Base-by-base conservation (phyloP, 2,113 vertebrate species). In the Dunckerocampus dactyliophorus region DNA sequence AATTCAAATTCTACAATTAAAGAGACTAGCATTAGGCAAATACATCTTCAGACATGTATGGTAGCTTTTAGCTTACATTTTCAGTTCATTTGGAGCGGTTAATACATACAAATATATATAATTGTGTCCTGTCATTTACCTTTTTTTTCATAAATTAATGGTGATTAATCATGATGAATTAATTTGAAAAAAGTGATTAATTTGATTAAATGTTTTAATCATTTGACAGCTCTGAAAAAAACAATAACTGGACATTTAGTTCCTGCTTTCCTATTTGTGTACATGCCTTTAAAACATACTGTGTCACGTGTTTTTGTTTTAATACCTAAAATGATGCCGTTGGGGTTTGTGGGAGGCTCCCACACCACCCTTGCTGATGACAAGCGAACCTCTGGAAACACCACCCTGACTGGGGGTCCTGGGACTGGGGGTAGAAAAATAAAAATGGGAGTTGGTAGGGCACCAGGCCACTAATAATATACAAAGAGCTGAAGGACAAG, bases 311-410 rank as follows among this genome's bases (percentile, higher is more conserved):
- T 63, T 47, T 69, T 39, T 53, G 65, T 42, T 63, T 65, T 21
- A 50, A 84, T 96, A 98, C 95, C 96, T 80, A 97, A 89, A 52
- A 98, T 92, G 39, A 98, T 81, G 31, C 96, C 95, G 0, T 97
- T 97, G 74, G 95, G 94, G 63, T 94, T 91, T 60, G 92, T 88
- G 0, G 96, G 96, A 0, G 95, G 93, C 79, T 96, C 94, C 96
- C 96, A 98, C 13, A 97, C 90, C 46, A 95, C 94, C 55, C 92
- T 87, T 6, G 96, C 90, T 0, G 95, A 94, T 0, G 90, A 92
- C 59, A 96, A 83, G 62, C 92, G 91, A 77, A 98, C 95, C 75
- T 98, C 95, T 0, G 96, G 95, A 87, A 98, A 98, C 78, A 97
- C 91, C 85, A 98, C 82, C 77, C 94, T 90, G 78, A 94, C 89